Percentiles rank a stretch among this genome's conserved stretches.
These are phyloP conservation scores for Delphinus delphis DNA, from an alignment of 2,113 vertebrate genomes.

Conservation along the genomic window DNA sequence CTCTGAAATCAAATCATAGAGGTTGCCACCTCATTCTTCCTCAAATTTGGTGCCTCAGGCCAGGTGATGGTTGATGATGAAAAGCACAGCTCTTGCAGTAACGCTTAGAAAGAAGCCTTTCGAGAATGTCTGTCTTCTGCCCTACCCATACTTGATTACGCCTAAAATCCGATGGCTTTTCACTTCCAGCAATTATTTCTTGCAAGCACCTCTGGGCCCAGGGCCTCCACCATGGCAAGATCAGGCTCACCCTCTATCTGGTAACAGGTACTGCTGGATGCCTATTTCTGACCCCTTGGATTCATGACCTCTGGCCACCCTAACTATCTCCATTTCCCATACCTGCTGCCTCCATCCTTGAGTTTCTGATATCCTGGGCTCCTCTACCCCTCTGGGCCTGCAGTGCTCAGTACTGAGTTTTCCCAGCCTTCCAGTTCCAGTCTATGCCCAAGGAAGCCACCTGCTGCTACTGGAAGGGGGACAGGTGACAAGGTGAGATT, in stretches of 20 bases:
- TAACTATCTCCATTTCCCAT: neutral
- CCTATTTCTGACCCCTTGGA: neutral
- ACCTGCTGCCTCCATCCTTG: neutral
- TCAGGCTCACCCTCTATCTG: neutral
- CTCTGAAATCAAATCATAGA: neutral
- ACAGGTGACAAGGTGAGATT: neutral
- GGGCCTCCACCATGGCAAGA: fast-evolving
- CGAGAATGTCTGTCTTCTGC: neutral
- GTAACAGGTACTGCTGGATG: neutral
- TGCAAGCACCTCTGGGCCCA: neutral
- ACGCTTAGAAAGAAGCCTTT: neutral
- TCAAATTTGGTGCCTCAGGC: neutral
- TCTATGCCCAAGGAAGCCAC: neutral
- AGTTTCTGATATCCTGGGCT: neutral
- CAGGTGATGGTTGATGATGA: neutral
- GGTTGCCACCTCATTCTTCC: neutral
- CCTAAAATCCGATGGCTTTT: neutral
- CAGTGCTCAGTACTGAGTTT: too few species aligned
- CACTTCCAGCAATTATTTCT: neutral
- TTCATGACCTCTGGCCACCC: neutral
- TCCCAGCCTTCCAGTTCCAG: too few species aligned
- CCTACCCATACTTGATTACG: neutral
- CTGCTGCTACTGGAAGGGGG: fast-evolving
- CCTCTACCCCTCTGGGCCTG: neutral
- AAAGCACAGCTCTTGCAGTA: neutral